Percentiles rank a stretch among this genome's conserved stretches.
These are phyloP conservation scores for Pandion haliaetus DNA, from an alignment of 2,113 vertebrate genomes.

Conservation along the genomic window DNA sequence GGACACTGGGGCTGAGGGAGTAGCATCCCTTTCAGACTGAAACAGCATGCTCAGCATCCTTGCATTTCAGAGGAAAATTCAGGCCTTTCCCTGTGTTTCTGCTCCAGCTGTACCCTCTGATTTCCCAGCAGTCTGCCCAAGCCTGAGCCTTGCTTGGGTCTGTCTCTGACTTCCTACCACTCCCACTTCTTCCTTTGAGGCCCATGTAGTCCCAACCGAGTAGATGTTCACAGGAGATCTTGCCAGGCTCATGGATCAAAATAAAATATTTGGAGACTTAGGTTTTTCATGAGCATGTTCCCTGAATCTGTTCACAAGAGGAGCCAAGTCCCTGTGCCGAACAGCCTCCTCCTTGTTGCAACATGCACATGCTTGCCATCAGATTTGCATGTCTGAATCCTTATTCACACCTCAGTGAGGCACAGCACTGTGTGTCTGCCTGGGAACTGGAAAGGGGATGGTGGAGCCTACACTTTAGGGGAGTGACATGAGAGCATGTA, in stretches of 20 bases:
- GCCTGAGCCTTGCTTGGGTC: not conserved
- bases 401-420: not conserved
- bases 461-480: not conserved
- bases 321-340: not conserved
- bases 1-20: not conserved
- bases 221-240: constrained; percentile 21
- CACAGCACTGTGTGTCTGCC: accelerated
- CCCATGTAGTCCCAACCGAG: not conserved
- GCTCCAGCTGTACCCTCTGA: not conserved
- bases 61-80: not conserved
- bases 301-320: not conserved
- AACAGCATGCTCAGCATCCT: not conserved
- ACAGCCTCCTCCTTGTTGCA: not conserved
- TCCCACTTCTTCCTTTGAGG: not conserved
- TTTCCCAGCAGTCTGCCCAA: not conserved
- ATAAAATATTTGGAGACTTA: constrained; percentile 46
- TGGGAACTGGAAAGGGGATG: not conserved
- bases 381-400: constrained; percentile 16
- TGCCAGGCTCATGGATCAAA: constrained; percentile 26
- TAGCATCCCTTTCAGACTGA: not conserved
- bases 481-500: not conserved
- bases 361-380: not conserved
- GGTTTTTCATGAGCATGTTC: constrained; percentile 14
- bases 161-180: not conserved
- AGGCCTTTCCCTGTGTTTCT: not conserved